phyloP scores from a whole-genome alignment of 2,797 vertebrate species.

The Nyctibius grandis region DNA sequence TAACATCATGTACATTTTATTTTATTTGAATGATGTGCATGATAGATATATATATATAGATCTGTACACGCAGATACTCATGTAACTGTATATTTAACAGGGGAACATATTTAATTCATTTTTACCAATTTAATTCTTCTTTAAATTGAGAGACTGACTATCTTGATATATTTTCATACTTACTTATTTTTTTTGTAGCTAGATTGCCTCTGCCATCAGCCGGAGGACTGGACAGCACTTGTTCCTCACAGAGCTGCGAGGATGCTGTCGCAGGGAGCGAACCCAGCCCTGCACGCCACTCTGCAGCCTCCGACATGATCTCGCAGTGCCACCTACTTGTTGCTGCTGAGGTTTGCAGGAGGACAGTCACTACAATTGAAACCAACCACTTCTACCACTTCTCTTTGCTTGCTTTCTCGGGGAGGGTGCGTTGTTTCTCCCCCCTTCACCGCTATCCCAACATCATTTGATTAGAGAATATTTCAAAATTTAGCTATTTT shows the following conservation, averaged over 20 bases:
- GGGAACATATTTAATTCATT: not conserved
- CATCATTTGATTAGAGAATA: not conserved
- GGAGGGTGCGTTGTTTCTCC: fast-evolving
- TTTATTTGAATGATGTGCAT: not conserved
- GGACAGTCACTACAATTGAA: not conserved
- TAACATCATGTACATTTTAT: not conserved
- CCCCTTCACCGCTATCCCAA: not conserved
- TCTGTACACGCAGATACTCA: not conserved
- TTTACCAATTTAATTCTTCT: not conserved
- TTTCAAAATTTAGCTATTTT: not conserved
- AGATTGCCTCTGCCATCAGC: not conserved
- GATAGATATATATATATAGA: not conserved
- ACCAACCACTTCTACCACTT: not conserved
- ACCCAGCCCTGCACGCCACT: fast-evolving
- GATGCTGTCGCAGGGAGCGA: not conserved
- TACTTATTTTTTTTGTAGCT: not conserved
- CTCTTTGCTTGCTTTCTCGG: not conserved
- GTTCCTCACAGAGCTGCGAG: fast-evolving
- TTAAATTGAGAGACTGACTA: fast-evolving
- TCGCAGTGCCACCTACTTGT: not conserved
- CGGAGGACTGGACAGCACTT: not conserved
- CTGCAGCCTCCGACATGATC: not conserved
- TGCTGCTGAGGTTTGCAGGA: not conserved
- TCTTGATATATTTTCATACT: not conserved
- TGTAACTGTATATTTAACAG: not conserved